Base-by-base conservation (phyloP, 2,888 invertebrate genomes). In the Liopterus haemorrhoidalis region DNA sequence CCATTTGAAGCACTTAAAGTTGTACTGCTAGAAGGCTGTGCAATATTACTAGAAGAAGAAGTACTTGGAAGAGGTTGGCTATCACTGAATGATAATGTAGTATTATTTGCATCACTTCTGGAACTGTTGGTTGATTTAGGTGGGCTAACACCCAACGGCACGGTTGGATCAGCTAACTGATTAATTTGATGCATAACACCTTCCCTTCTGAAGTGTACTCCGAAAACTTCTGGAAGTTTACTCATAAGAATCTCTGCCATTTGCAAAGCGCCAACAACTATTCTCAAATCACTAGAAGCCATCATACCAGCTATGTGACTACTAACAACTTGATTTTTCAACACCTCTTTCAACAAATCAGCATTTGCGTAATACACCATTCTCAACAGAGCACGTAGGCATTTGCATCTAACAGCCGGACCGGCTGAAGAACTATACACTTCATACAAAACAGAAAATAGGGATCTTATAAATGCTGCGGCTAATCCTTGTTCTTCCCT, bases 251-350 rank as follows among this genome's bases (percentile, higher is more conserved):
- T 91, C 68, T 93, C 91, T 4, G 94, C 93, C 80, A 99, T 87
- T 71, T 99, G 97, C 39, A 97, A 73, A 28, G 96, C 94, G 41
- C 94, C 94, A 36, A 97, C 95, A 30, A 96, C 93, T 62, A 97
- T 94, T 61, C 94, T 82, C 50, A 97, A 75, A 72, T 97, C 97
- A 65, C 85, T 89, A 3, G 95, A 95, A 1, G 95, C 94, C 80
- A 97, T 82, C 95, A 97, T 97, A 46, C 94, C 94, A 20, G 96
- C 96, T 63, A 97, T 91, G 69, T 97, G 95, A 58, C 95, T 95
- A 49, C 92, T 91, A 44, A 94, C 91, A 53, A 89, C 79, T 66
- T 82, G 81, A 60, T 79, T 79, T 58, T 79, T 80, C 46, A 82
- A 63, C 51, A 82, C 81, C 55, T 81, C 85, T 59, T 85, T 79